Conservation (phyloP, 2,113 vertebrate genomes). For the Proteles cristata region DNA sequence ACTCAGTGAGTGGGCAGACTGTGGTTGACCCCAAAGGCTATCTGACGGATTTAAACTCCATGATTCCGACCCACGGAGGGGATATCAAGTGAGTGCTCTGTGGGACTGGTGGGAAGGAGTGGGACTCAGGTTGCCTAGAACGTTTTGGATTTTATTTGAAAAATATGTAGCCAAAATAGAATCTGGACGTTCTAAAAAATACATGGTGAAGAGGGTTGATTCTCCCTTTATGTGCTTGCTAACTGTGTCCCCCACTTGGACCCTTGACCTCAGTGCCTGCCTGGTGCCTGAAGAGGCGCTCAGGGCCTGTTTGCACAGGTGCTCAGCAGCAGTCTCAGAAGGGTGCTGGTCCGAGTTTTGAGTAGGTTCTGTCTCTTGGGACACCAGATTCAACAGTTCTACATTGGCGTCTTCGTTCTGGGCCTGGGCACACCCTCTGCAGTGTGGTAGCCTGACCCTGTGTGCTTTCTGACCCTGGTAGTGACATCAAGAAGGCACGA, state of each 20-base stretch:
- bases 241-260: fast-evolving
- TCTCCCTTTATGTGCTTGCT: not conserved
- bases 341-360: not conserved
- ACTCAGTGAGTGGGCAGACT: slow-evolving; percentile 98
- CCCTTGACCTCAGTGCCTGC: not conserved
- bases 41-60: slow-evolving; percentile 98
- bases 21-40: slow-evolving; percentile 99
- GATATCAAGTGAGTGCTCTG: slow-evolving; percentile 94
- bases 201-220: not conserved
- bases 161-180: not conserved
- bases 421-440: fast-evolving
- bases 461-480: slow-evolving; percentile 67
- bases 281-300: not conserved
- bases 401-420: not conserved
- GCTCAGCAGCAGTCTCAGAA: not conserved
- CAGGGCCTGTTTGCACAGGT: not conserved
- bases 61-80: slow-evolving; percentile 98
- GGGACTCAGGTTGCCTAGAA: not conserved
- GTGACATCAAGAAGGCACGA: slow-evolving; percentile 98
- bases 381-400: not conserved
- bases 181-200: not conserved
- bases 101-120: not conserved
- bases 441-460: not conserved
- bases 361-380: not conserved
- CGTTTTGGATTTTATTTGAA: slow-evolving; percentile 4